Percentiles rank a stretch among this genome's conserved stretches.
phyloP scores from a whole-genome alignment of 2,888 invertebrate genomes.

The Pteria penguin region DNA sequence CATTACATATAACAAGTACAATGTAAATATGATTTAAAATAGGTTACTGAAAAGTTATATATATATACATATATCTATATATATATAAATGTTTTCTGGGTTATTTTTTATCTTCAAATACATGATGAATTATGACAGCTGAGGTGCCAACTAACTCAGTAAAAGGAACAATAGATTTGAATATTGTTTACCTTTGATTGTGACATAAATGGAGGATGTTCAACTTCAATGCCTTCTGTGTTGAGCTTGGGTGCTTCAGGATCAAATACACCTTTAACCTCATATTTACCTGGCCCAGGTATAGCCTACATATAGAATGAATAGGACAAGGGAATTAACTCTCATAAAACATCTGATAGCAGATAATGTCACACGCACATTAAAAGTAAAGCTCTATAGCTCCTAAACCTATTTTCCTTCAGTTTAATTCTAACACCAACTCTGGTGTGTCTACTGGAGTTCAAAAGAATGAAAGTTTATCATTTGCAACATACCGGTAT shows the following conservation, averaged over 20 bases:
- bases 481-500: too few relatives aligned
- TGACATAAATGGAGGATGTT: slow-evolving; percentile 79
- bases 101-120: not conserved
- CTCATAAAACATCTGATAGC: not conserved
- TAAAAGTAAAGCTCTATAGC: too few relatives aligned
- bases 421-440: too few relatives aligned
- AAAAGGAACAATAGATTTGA: too few relatives aligned
- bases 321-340: slow-evolving; percentile 24
- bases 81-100: not conserved
- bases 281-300: slow-evolving; percentile 79
- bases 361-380: not conserved
- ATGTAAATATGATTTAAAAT: too few relatives aligned
- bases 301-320: slow-evolving; percentile 62
- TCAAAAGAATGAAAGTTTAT: too few relatives aligned
- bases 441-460: too few relatives aligned
- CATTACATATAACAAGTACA: too few relatives aligned
- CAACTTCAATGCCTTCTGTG: slow-evolving; percentile 77
- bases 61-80: too few relatives aligned
- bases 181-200: slow-evolving; percentile 75
- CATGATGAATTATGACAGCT: too few relatives aligned
- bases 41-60: not conserved
- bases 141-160: too few relatives aligned
- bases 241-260: slow-evolving; percentile 70
- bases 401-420: too few relatives aligned
- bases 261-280: slow-evolving; percentile 76